A percentile compares a stretch with the other conserved stretches of the same genome.
phyloP scores from a whole-genome alignment of 2,888 invertebrate species.

The Suillia variegata region DNA sequence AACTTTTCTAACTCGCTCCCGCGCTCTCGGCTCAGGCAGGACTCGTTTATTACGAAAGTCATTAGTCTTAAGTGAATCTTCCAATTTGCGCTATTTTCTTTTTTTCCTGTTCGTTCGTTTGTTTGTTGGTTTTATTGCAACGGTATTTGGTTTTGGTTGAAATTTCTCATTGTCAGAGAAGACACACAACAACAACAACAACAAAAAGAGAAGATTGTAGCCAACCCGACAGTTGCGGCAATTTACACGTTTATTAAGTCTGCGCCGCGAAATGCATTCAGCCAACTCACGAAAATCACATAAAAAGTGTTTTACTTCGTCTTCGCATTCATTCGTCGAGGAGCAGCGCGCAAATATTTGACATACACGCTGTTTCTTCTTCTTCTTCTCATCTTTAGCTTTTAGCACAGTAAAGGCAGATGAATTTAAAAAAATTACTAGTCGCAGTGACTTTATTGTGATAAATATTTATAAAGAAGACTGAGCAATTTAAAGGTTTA shows the following conservation, averaged over 20 bases:
- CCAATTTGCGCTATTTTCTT: neutral
- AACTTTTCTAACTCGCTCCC: neutral
- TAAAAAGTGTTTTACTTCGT: conserved; percentile 18
- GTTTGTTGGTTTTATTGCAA: neutral
- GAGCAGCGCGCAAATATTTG: conserved; percentile 2
- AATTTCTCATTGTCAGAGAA: too few species aligned
- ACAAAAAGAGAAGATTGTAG: conserved; percentile 24
- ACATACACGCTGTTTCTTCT: conserved; percentile 1
- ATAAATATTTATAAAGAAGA: too few species aligned
- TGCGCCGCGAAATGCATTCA: conserved; percentile 27
- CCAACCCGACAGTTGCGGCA: conserved; percentile 26
- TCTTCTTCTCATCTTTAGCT: too few species aligned
- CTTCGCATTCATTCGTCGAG: too few species aligned
- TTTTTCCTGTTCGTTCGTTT: neutral
- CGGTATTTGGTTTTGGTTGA: too few species aligned
- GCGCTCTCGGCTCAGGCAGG: neutral
- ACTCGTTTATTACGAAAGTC: conserved; percentile 13
- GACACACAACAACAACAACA: too few species aligned
- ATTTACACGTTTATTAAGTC: conserved; percentile 23
- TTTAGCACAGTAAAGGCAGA: too few species aligned
- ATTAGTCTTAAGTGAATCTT: conserved; percentile 15
- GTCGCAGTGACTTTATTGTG: too few species aligned
- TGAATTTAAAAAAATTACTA: too few species aligned
- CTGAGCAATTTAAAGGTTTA: too few species aligned
- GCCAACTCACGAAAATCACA: conserved; percentile 31